Evolutionary conservation across 2,113 vertebrate species (phyloP).

Genomic region (Pterocles burchelli): DNA sequence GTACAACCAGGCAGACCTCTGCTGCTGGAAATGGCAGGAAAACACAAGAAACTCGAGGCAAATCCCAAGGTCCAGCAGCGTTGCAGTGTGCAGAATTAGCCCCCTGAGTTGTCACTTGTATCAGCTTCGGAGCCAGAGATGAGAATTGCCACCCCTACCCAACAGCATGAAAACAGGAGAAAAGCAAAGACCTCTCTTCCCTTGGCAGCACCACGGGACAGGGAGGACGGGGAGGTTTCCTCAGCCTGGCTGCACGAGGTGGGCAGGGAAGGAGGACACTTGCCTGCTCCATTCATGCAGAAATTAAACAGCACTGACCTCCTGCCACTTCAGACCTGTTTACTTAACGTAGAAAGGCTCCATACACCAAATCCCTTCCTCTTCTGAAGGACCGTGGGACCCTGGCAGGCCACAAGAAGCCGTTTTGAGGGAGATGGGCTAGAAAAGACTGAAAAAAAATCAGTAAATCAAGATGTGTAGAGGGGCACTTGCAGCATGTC

Average conservation of each 20-base stretch:
- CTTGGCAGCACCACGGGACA: rapidly evolving
- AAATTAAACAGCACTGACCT: neutral
- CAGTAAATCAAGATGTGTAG: no score
- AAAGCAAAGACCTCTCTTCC: neutral
- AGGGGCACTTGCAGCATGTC: no score
- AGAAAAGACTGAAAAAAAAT: neutral
- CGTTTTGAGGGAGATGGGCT: rapidly evolving
- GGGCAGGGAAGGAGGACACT: neutral
- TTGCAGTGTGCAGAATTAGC: rapidly evolving
- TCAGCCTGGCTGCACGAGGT: neutral
- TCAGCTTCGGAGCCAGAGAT: rapidly evolving
- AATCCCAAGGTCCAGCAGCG: neutral
- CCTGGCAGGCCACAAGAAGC: neutral
- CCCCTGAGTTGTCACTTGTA: neutral
- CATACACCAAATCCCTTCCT: neutral
- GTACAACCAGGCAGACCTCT: neutral
- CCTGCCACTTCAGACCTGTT: neutral
- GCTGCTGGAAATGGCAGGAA: neutral
- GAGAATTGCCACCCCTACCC: neutral
- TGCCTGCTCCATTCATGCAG: neutral
- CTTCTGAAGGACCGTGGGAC: rapidly evolving
- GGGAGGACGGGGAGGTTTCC: neutral
- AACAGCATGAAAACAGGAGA: neutral
- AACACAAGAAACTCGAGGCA: neutral
- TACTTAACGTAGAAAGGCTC: neutral